A percentile compares a stretch with the other conserved stretches of the same genome.
Evolutionary conservation across 2,797 vertebrate genomes (phyloP).

Genomic region (Cuniculus paca): DNA sequence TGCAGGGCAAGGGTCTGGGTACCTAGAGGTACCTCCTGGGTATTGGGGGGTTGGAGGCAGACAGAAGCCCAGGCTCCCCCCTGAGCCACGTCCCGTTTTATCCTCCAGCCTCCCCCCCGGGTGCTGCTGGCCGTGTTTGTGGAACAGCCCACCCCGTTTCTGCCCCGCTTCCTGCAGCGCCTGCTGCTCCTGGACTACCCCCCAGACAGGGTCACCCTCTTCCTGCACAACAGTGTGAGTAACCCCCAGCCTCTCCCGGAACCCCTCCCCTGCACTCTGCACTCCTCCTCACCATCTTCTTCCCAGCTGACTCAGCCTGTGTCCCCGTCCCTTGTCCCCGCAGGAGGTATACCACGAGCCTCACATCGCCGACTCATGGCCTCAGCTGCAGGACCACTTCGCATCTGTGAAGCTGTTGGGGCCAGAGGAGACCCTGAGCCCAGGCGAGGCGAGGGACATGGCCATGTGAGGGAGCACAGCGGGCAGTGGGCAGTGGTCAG

Average conservation of each 20-base stretch:
- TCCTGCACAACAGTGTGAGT: slow-evolving; percentile 92
- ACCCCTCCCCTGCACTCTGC: fast-evolving
- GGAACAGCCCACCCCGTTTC: slow-evolving; percentile 92
- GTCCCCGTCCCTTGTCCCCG: fast-evolving
- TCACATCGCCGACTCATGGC: slow-evolving; percentile 92
- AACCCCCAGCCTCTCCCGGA: background rate
- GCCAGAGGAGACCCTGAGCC: slow-evolving; percentile 92
- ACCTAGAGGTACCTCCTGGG: background rate
- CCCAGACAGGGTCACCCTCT: slow-evolving; percentile 87
- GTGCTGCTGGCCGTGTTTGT: slow-evolving; percentile 92
- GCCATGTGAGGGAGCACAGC: slow-evolving; percentile 90
- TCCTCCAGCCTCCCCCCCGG: slow-evolving; percentile 88
- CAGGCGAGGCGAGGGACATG: slow-evolving; percentile 92
- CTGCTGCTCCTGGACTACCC: slow-evolving; percentile 92
- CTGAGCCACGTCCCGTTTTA: background rate
- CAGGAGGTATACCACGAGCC: slow-evolving; percentile 94
- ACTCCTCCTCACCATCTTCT: background rate
- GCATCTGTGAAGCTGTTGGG: slow-evolving; percentile 89
- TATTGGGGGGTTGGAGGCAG: background rate
- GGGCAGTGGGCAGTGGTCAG: background rate
- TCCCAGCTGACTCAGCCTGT: background rate
- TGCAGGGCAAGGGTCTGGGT: background rate
- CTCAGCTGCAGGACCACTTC: slow-evolving; percentile 88
- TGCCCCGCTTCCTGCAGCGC: slow-evolving; percentile 93
- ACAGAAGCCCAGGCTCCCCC: background rate